These are phyloP conservation scores for Takifugu flavidus DNA, from an alignment of 2,113 vertebrate genomes.

Conservation along the genomic window DNA sequence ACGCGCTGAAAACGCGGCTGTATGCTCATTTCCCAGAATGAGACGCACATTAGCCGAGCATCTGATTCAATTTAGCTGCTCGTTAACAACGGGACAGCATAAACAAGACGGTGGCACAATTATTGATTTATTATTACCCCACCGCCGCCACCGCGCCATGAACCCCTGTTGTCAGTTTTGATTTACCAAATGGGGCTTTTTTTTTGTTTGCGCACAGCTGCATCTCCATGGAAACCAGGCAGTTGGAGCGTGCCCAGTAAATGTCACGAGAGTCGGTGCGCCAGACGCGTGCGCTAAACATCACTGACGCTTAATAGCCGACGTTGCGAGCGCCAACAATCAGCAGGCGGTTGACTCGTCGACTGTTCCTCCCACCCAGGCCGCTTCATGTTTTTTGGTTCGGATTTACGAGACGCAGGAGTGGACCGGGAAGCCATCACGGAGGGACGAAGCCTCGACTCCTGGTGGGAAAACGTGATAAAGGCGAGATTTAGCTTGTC, in stretches of 20 bases:
- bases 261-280: conserved; percentile 60
- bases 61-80: conserved; percentile 41
- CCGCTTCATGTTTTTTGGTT: background rate
- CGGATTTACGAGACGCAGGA: too few relatives aligned
- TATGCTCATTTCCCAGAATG: conserved; percentile 25
- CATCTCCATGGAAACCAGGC: conserved; percentile 54
- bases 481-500: too few relatives aligned
- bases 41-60: conserved; percentile 30
- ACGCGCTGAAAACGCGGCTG: conserved; percentile 22
- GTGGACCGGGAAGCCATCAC: too few relatives aligned
- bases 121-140: conserved; percentile 28
- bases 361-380: conserved; percentile 25
- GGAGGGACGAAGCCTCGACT: too few relatives aligned
- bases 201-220: background rate
- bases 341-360: conserved; percentile 39
- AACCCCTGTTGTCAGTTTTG: conserved; percentile 13
- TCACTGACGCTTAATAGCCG: conserved; percentile 40
- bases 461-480: too few relatives aligned
- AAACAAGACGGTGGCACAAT: conserved; percentile 35
- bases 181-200: background rate
- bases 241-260: conserved; percentile 44
- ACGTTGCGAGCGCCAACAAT: conserved; percentile 47
- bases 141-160: conserved; percentile 12
- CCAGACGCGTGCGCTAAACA: conserved; percentile 32
- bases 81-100: conserved; percentile 22